A percentile compares a stretch with the other conserved stretches of the same genome.
Evolutionary conservation across 2,113 vertebrate genomes (phyloP).

Genomic region (Cynoglossus semilaevis): DNA sequence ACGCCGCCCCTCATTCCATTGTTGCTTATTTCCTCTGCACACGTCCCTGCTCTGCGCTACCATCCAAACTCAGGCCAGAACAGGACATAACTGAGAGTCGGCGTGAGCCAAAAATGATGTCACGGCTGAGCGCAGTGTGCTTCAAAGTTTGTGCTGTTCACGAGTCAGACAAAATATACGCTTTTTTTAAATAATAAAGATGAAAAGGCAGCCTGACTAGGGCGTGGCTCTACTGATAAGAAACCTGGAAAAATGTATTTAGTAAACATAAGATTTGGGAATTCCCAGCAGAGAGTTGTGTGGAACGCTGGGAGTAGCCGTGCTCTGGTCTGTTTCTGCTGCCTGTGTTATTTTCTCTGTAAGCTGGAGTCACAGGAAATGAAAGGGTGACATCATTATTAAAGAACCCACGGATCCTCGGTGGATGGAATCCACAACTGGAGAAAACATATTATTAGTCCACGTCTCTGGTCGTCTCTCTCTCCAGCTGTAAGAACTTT

Average conservation of each 20-base stretch:
- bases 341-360: constrained; percentile 5
- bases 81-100: constrained; percentile 61
- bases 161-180: too few species aligned
- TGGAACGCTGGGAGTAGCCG: too few species aligned
- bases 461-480: constrained; percentile 8
- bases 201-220: too few species aligned
- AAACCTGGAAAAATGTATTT: too few species aligned
- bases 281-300: too few species aligned
- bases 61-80: constrained; percentile 66
- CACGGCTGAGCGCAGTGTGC: constrained; percentile 49
- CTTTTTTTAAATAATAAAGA: too few species aligned
- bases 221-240: too few species aligned
- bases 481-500: constrained; percentile 18
- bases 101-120: constrained; percentile 72
- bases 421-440: constrained; percentile 59
- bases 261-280: too few species aligned
- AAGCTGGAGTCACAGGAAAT: constrained; percentile 31
- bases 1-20: constrained; percentile 59
- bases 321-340: background rate
- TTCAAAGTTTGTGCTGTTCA: background rate
- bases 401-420: constrained; percentile 52
- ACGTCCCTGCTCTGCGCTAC: constrained; percentile 47
- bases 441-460: constrained; percentile 49
- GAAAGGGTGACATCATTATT: constrained; percentile 65
- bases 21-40: constrained; percentile 64